Percentiles rank a stretch among this genome's conserved stretches.
Conservation (phyloP, 1,140 invertebrate species). For the Drosophila fuyamai region DNA sequence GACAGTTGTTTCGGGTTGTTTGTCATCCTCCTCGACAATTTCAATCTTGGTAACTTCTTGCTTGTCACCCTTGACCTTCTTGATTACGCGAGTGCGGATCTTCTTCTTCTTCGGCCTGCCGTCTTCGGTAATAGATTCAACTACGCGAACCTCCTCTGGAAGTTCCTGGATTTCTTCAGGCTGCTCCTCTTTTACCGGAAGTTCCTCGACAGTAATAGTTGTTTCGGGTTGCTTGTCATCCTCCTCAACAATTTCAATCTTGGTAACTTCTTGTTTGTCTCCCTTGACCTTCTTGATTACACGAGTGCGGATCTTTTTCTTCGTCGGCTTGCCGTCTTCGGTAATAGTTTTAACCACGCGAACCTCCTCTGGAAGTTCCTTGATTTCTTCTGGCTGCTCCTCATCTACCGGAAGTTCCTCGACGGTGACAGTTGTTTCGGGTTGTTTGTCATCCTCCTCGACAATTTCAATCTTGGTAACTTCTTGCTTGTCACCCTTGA, state of each 20-base stretch:
- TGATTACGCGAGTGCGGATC: conserved; percentile 6
- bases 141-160: background rate
- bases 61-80: conserved; percentile 7
- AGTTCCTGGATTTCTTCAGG: conserved; percentile 1
- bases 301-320: conserved; percentile 6
- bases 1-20: background rate
- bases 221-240: conserved; percentile 6
- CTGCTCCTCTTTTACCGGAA: background rate
- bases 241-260: conserved; percentile 3
- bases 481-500: conserved; percentile 5
- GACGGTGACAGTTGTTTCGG: conserved; percentile 1
- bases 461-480: conserved; percentile 8
- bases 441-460: conserved; percentile 4
- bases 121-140: conserved; percentile 6
- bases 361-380: conserved; percentile 3
- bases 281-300: conserved; percentile 10
- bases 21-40: background rate
- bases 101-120: conserved; percentile 14
- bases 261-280: conserved; percentile 2
- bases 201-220: background rate
- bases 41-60: conserved; percentile 7
- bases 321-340: conserved; percentile 1
- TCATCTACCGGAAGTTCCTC: conserved; percentile 2
- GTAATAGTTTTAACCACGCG: background rate
- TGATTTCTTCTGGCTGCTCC: background rate